Percentiles rank a stretch among this genome's conserved stretches.
Conservation (phyloP, 2,888 invertebrate genomes). For the Eledona agricola region DNA sequence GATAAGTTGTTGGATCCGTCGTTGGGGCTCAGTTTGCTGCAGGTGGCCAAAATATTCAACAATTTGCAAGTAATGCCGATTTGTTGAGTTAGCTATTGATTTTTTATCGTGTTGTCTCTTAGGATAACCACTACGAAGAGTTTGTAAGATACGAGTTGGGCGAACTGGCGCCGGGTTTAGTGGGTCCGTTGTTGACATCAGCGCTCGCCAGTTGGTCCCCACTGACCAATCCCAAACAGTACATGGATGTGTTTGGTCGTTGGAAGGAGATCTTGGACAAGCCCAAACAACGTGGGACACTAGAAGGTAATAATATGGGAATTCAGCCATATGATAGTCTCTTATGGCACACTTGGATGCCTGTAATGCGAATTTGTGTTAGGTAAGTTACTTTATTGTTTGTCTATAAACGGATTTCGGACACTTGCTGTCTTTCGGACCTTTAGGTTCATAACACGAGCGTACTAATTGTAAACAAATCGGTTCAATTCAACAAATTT, state of each 20-base stretch:
- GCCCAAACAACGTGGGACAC: slow-evolving; percentile 57
- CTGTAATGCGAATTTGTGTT: slow-evolving; percentile 77
- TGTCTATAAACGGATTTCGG: slow-evolving; percentile 32
- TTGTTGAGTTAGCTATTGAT: slow-evolving; percentile 10
- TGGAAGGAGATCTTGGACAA: slow-evolving; percentile 74
- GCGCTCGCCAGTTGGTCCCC: slow-evolving; percentile 84
- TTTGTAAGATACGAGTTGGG: slow-evolving; percentile 87
- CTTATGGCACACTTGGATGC: slow-evolving; percentile 92
- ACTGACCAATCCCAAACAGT: slow-evolving; percentile 71
- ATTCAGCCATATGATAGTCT: slow-evolving; percentile 81
- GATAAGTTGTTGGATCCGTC: slow-evolving; percentile 67
- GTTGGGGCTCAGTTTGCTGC: slow-evolving; percentile 67
- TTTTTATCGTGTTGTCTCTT: slow-evolving; percentile 23
- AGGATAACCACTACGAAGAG: slow-evolving; percentile 74
- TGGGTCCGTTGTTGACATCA: slow-evolving; percentile 83
- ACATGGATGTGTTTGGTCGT: slow-evolving; percentile 71
- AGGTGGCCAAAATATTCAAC: slow-evolving; percentile 68
- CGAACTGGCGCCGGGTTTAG: slow-evolving; percentile 83
- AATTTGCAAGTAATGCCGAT: slow-evolving; percentile 63
- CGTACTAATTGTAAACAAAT: no score
- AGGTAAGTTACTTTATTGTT: slow-evolving; percentile 67
- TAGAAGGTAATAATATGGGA: slow-evolving; percentile 63
- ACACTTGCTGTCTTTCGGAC: slow-evolving; percentile 22
- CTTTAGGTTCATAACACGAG: slow-evolving; percentile 27
- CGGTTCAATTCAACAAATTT: no score